Conservation (phyloP, 2,888 invertebrate genomes). For the Junonia oenone region DNA sequence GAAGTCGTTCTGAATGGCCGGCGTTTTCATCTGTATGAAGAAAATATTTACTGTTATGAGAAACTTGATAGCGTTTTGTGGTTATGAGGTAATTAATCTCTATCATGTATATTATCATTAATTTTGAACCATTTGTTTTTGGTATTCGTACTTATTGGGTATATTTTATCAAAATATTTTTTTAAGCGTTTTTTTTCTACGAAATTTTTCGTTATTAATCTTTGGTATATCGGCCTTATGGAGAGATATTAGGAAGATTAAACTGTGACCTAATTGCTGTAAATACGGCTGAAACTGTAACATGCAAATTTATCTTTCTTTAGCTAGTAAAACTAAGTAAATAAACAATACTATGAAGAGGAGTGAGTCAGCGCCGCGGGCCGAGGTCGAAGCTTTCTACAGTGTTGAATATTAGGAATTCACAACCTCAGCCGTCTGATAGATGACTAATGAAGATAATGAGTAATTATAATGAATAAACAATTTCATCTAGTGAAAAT, state of each 20-base stretch:
- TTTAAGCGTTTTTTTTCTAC: neutral
- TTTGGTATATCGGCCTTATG: too few species aligned
- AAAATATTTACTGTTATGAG: too few species aligned
- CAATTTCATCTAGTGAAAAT: neutral
- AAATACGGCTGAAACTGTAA: neutral
- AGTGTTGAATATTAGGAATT: neutral
- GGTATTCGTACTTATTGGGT: too few species aligned
- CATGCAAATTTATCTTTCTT: slow-evolving; percentile 18
- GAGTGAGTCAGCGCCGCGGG: slow-evolving; percentile 16
- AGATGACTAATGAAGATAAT: slow-evolving; percentile 21
- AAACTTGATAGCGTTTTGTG: too few species aligned
- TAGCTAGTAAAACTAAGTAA: slow-evolving; percentile 26
- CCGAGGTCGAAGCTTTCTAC: slow-evolving; percentile 17
- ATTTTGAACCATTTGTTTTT: too few species aligned
- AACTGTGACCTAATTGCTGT: neutral
- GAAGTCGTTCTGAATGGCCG: slow-evolving; percentile 97
- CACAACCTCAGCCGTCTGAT: slow-evolving; percentile 18
- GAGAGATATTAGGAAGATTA: neutral
- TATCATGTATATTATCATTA: too few species aligned
- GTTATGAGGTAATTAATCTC: too few species aligned
- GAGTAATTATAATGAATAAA: slow-evolving; percentile 14
- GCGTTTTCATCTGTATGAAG: slow-evolving; percentile 97
- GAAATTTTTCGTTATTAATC: neutral
- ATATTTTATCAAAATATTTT: too few species aligned
- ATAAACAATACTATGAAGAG: slow-evolving; percentile 34